Evolutionary conservation across 2,797 vertebrate genomes (phyloP), one percentile per base, ranked within the genome.

Genomic region (Lagodon rhomboides): DNA sequence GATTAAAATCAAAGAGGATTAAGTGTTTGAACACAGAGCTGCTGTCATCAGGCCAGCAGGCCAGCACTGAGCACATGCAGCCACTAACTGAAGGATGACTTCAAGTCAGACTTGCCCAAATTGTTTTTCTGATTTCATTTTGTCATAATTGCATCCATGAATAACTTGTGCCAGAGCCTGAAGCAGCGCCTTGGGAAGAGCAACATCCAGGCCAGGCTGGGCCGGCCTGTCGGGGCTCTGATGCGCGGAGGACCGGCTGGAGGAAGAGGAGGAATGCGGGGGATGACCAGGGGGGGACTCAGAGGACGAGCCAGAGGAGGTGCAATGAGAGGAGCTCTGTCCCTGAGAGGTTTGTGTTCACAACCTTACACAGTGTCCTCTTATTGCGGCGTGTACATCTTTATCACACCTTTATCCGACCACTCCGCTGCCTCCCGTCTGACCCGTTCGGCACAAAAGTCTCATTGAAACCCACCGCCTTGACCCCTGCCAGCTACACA

Each of bases 171-270:
- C 77, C 95, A 99, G 98, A 99, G 98, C 92, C 93, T 99, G 88
- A 99, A 99, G 87, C 98, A 99, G 80, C 97, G 98, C 7, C 95
- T 99, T 73, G 98, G 98, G 34, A 99, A 98, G 91, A 97, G 98
- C 89, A 99, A 99, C 94, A 99, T 99, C 90, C 98, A 99, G 93
- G 98, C 98, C 2, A 93, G 98, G 8, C 93, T 99, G 86, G 98
- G 98, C 69, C 95, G 97, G 22, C 98, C 98, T 0, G 87, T 97
- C 0, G 97, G 97, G 20, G 3, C 94, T 12, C 89, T 98, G 56
- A 92, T 96, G 86, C 96, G 97, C 0, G 98, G 97, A 20, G 94
- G 94, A 8, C 69, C 67, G 1, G 16, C 92, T 16, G 96, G 94
- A 30, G 96, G 95, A 46, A 92, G 97, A 78, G 96, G 96, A 89